Conservation (phyloP, 2,888 invertebrate species). For the Cryptocephalus moraei region DNA sequence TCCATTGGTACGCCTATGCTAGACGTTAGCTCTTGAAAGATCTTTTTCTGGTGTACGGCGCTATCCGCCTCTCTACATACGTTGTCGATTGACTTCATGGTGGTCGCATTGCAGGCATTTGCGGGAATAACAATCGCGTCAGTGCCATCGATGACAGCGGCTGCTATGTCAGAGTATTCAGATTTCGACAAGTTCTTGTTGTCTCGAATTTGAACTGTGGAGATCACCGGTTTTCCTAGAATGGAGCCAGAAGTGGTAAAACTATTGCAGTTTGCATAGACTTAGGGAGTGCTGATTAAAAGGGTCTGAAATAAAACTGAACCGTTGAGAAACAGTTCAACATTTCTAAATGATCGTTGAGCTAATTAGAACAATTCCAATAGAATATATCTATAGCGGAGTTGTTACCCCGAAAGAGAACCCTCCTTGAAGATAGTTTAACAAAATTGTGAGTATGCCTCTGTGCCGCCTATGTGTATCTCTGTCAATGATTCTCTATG, state of each 20-base stretch:
- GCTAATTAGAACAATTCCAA: no score
- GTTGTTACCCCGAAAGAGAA: no score
- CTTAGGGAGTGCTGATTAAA: no score
- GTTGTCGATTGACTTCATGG: constrained; percentile 63
- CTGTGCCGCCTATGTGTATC: no score
- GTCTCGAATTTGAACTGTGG: constrained; percentile 14
- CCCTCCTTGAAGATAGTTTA: no score
- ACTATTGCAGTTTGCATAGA: no score
- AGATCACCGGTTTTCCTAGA: constrained; percentile 19
- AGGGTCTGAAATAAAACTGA: no score
- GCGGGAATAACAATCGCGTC: constrained; percentile 83
- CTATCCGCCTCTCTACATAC: constrained; percentile 79
- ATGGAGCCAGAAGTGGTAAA: not conserved
- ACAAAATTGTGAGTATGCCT: no score
- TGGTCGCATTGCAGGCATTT: constrained; percentile 63
- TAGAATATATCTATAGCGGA: no score
- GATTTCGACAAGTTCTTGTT: constrained; percentile 51
- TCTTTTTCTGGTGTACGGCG: constrained; percentile 68
- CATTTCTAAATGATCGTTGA: no score
- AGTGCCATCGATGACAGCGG: constrained; percentile 80
- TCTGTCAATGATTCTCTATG: no score
- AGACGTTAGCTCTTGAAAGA: constrained; percentile 57
- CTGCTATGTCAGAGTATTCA: constrained; percentile 84
- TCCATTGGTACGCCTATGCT: constrained; percentile 66
- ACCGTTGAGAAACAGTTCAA: no score